A percentile compares a stretch with the other conserved stretches of the same genome.
Conservation (phyloP, 2,888 invertebrate species). For the Pyrgus malvae region DNA sequence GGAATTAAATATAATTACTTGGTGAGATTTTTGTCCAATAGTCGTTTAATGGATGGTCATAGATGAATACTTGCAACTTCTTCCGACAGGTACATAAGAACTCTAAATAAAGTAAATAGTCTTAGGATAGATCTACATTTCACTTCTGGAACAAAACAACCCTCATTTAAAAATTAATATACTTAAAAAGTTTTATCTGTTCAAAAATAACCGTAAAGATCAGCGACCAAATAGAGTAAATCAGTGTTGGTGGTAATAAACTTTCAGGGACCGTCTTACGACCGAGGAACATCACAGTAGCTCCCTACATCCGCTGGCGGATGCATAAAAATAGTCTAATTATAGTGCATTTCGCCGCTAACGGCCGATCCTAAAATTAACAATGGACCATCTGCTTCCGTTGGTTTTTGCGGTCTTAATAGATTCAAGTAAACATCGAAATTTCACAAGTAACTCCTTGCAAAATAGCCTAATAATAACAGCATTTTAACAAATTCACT, state of each 20-base stretch:
- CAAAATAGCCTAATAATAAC: not conserved
- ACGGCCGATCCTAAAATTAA: slow-evolving; percentile 17
- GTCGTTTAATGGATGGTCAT: too few relatives aligned
- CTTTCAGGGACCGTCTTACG: not conserved
- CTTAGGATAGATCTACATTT: too few relatives aligned
- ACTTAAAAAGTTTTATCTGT: too few relatives aligned
- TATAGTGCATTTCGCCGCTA: slow-evolving; percentile 21
- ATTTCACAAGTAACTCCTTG: not conserved
- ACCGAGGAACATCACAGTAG: slow-evolving; percentile 1
- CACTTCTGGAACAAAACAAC: too few relatives aligned
- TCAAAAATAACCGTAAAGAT: too few relatives aligned
- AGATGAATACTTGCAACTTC: too few relatives aligned
- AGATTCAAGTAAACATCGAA: not conserved
- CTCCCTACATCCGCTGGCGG: slow-evolving; percentile 13
- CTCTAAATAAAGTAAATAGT: too few relatives aligned
- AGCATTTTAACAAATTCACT: not conserved
- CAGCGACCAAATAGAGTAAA: not conserved
- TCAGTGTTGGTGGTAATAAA: not conserved
- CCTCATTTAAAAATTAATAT: too few relatives aligned
- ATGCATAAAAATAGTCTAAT: slow-evolving; percentile 23
- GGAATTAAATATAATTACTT: too few relatives aligned
- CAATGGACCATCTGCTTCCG: slow-evolving; percentile 23
- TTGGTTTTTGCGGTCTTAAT: slow-evolving; percentile 16
- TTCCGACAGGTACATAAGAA: too few relatives aligned
- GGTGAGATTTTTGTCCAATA: too few relatives aligned